These are phyloP conservation scores for Himantopus leucocephalus DNA, from an alignment of 2,113 vertebrate genomes.

Conservation along the genomic window DNA sequence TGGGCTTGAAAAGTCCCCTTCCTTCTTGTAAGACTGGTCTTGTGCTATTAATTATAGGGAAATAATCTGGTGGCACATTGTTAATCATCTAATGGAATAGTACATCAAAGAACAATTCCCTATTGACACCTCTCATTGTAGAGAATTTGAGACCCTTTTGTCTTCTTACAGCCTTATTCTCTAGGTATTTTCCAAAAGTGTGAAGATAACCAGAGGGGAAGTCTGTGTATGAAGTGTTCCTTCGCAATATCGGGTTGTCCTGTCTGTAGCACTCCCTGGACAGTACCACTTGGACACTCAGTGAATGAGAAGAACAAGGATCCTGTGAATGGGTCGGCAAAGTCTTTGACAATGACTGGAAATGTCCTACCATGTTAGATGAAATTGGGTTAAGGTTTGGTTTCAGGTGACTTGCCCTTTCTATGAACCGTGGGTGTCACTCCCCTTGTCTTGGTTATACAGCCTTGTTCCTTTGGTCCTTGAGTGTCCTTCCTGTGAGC, in stretches of 20 bases:
- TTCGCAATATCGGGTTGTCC: neutral
- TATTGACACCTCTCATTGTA: neutral
- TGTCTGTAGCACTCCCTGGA: neutral
- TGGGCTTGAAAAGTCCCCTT: neutral
- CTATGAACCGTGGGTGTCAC: accelerated
- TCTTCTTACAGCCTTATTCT: neutral
- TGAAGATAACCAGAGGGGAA: neutral
- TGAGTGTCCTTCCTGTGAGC: neutral
- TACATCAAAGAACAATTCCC: neutral
- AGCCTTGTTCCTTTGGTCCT: neutral
- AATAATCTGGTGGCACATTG: neutral
- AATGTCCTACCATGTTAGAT: accelerated
- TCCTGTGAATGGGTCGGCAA: accelerated
- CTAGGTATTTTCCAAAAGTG: neutral
- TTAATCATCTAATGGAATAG: neutral
- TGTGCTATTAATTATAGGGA: neutral
- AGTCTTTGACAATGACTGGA: neutral
- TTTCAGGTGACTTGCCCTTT: neutral
- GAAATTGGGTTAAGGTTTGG: neutral
- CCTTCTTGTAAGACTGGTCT: neutral
- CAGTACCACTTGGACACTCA: neutral
- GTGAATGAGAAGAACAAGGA: neutral
- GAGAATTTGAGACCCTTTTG: neutral
- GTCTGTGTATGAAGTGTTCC: neutral
- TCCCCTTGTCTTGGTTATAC: neutral